Conservation (phyloP, 2,888 invertebrate genomes). For the Clostera curtula region DNA sequence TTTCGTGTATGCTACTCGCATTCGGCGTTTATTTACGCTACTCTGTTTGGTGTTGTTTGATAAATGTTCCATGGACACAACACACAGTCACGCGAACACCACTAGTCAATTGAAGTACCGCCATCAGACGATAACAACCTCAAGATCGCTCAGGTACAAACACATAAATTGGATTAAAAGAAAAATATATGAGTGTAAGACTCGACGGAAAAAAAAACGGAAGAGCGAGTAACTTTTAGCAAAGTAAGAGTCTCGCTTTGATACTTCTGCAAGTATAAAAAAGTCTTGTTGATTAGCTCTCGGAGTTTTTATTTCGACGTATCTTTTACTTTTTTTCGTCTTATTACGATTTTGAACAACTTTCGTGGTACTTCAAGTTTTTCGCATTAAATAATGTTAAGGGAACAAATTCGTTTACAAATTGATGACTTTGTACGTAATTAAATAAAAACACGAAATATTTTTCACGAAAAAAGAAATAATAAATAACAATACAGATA, state of each 20-base stretch:
- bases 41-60: too few species aligned
- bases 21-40: too few species aligned
- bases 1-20: too few species aligned
- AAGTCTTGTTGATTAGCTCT: conserved; percentile 60
- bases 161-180: conserved; percentile 33
- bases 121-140: conserved; percentile 10
- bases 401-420: conserved; percentile 22
- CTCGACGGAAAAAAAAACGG: conserved; percentile 30
- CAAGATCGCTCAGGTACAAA: conserved; percentile 17
- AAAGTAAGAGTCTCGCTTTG: conserved; percentile 48
- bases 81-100: too few species aligned
- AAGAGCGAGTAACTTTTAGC: conserved; percentile 40
- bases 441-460: neutral
- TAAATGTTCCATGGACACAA: too few species aligned
- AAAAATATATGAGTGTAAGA: conserved; percentile 36
- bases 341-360: conserved; percentile 40
- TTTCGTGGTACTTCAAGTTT: conserved; percentile 33
- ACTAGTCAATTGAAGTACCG: too few species aligned
- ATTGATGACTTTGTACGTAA: conserved; percentile 24
- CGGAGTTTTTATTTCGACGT: conserved; percentile 46
- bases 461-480: too few species aligned
- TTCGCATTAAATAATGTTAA: conserved; percentile 28
- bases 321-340: conserved; percentile 39
- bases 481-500: neutral
- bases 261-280: conserved; percentile 52